Evolutionary conservation across 2,113 vertebrate species (phyloP), one percentile per base, ranked within the genome.

Genomic region (Bujurquina vittata): DNA sequence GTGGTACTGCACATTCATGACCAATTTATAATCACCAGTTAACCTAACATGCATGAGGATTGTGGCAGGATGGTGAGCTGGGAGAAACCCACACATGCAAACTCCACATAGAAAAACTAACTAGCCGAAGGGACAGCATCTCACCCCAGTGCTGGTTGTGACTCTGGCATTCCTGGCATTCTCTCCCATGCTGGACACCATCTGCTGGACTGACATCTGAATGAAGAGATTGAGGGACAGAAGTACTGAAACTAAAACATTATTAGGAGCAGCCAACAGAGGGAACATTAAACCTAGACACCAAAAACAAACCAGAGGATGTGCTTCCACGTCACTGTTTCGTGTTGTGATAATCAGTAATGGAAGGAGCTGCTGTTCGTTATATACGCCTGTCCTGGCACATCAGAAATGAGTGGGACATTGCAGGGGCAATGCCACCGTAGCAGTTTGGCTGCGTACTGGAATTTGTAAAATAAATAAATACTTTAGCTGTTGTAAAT

Each of bases 121-220:
- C 17, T 18, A 52, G 49, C 12, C 49, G 6, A 18, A 52, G 2
- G 15, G 2, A n/a, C 0, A 4, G 77, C 11, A 4, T 59, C 94
- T 93, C 87, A 97, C 96, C 86, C 96, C 96, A 4, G 94, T 94
- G 90, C 94, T 95, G 56, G 95, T 95, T 61, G 94, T 94, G 80
- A 96, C 95, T 74, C 96, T 88, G 57, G 95, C 89, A 35, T 95
- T 95, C 72, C 95, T 92, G n/a, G 94, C 93, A 35, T 92, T 93
- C 17, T 97, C 96, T 29, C 96, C 96, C 84, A 96, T 89, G 14
- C 95, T 94, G 1, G 95, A 92, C 89, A 96, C 93, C 94, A 96
- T 96, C 90, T 97, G 96, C 93, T 97, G 96, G 35, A 95, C 95
- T 22, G 94, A 95, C 95, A 95, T 95, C 95, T 95, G 54, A 58